phyloP scores from a whole-genome alignment of 1,140 invertebrate species.

The Pristionchus pacificus region DNA sequence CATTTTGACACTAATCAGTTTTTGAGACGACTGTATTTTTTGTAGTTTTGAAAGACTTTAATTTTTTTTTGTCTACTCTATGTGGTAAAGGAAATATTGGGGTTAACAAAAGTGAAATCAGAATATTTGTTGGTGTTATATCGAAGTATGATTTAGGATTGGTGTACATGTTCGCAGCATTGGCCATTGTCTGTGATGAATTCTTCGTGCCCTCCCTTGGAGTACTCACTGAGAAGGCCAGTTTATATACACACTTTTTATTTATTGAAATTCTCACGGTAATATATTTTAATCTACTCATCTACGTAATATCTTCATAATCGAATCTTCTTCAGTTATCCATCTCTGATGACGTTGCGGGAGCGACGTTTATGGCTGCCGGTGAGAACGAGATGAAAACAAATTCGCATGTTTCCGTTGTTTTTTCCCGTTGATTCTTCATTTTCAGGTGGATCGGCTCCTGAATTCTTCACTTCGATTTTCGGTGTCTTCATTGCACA shows the following conservation, averaged over 20 bases:
- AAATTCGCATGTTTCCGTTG: too few species aligned
- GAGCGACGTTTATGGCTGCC: constrained; percentile 84
- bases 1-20: background rate
- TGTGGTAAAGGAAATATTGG: too few species aligned
- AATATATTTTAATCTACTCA: too few species aligned
- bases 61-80: too few species aligned
- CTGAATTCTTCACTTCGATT: constrained; percentile 82
- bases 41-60: background rate
- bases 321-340: constrained; percentile 61
- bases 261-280: background rate
- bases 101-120: too few species aligned
- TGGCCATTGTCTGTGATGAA: constrained; percentile 63
- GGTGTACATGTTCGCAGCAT: constrained; percentile 62
- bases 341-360: constrained; percentile 81
- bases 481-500: constrained; percentile 88
- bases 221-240: constrained; percentile 80
- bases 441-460: constrained; percentile 72
- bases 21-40: background rate
- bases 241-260: background rate
- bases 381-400: too few species aligned
- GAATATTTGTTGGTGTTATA: too few species aligned
- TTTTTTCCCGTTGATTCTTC: too few species aligned
- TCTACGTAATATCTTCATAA: background rate
- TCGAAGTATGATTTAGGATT: constrained; percentile 52
- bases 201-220: constrained; percentile 76